Percentiles rank a stretch among this genome's conserved stretches.
Conservation (phyloP, 2,797 vertebrate genomes). For the Sebastes wilsoni region DNA sequence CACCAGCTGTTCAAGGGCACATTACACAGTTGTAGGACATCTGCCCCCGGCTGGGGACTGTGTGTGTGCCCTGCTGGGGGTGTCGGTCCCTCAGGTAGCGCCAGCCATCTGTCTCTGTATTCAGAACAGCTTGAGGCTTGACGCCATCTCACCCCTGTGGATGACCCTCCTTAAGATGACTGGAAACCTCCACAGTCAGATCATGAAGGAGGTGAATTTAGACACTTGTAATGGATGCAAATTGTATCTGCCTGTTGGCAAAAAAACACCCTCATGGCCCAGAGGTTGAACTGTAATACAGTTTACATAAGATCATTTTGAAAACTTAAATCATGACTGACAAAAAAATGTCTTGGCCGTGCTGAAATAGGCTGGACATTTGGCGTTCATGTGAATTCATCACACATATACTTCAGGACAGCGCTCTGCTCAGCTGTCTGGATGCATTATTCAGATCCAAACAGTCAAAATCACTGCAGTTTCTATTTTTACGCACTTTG, state of each 20-base stretch:
- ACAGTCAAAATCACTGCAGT: slow-evolving; percentile 9
- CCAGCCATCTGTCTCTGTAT: slow-evolving; percentile 49
- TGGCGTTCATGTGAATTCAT: not conserved
- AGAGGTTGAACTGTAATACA: not conserved
- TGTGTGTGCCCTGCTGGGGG: not conserved
- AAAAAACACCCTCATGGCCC: not conserved
- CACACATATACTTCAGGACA: not conserved
- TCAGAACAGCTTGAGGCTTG: slow-evolving; percentile 28
- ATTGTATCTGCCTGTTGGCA: not conserved
- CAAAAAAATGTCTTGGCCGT: not conserved
- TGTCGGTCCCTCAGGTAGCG: slow-evolving; percentile 46
- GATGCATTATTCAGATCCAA: slow-evolving; percentile 62
- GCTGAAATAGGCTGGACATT: not conserved
- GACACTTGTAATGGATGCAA: not conserved
- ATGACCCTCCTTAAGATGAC: slow-evolving; percentile 14
- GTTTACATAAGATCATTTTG: not conserved
- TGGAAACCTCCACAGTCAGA: not conserved
- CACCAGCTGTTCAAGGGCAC: slow-evolving; percentile 45
- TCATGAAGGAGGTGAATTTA: not conserved
- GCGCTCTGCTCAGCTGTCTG: slow-evolving; percentile 19
- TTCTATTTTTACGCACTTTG: slow-evolving; percentile 56
- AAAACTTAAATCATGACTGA: not conserved
- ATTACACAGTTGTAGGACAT: slow-evolving; percentile 30
- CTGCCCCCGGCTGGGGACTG: slow-evolving; percentile 13
- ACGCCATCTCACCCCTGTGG: not conserved